A percentile compares a stretch with the other conserved stretches of the same genome.
Evolutionary conservation across 2,888 invertebrate species (phyloP).

Genomic region (Epinotia bilunana): DNA sequence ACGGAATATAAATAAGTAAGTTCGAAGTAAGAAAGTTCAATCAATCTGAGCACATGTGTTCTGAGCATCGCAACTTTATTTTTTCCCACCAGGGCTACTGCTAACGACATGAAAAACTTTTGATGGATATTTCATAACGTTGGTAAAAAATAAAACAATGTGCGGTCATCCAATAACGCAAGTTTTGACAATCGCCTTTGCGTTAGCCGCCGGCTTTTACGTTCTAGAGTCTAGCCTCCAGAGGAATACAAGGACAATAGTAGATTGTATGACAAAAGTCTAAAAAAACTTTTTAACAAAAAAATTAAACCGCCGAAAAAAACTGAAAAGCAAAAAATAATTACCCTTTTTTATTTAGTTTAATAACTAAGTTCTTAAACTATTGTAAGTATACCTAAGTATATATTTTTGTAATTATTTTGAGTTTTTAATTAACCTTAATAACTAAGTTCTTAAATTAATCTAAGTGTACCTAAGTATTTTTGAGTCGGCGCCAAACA

Average conservation of each 20-base stretch:
- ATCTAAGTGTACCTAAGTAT: no score
- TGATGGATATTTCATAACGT: constrained; percentile 75
- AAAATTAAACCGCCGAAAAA: no score
- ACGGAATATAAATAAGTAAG: constrained; percentile 51
- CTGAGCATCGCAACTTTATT: constrained; percentile 52
- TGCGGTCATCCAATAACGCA: constrained; percentile 67
- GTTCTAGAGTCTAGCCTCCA: not conserved
- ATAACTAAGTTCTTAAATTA: no score
- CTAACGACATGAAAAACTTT: constrained; percentile 78
- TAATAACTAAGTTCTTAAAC: no score
- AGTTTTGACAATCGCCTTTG: constrained; percentile 57
- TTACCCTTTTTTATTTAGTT: no score
- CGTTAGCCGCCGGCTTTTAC: constrained; percentile 44
- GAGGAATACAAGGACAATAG: not conserved
- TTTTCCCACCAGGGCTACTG: constrained; percentile 62
- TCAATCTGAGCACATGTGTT: constrained; percentile 49
- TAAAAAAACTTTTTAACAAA: no score
- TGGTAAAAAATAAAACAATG: constrained; percentile 66
- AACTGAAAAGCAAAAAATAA: no score
- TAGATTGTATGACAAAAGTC: no score
- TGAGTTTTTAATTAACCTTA: no score
- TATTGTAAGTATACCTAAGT: no score
- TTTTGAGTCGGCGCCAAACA: no score
- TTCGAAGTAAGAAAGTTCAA: constrained; percentile 50
- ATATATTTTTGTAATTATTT: no score